These are phyloP conservation scores for Tetropium fuscum DNA, from an alignment of 2,888 invertebrate genomes.

Conservation along the genomic window DNA sequence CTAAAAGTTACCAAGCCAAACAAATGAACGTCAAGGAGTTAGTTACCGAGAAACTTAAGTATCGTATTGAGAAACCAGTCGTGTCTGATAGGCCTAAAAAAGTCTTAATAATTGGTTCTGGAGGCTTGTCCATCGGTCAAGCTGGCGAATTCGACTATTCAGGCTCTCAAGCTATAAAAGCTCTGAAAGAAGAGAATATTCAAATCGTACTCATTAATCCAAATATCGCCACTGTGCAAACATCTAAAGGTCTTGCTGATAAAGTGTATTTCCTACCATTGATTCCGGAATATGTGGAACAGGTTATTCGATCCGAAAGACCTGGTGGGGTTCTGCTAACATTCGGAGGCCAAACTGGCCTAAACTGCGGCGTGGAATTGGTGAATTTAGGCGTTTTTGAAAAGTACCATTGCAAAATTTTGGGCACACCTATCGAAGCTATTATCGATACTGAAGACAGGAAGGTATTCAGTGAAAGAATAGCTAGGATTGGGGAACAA, in stretches of 20 bases:
- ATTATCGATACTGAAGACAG: constrained; percentile 98
- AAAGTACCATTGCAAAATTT: constrained; percentile 87
- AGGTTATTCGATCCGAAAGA: constrained; percentile 95
- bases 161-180: constrained; percentile 98
- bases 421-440: constrained; percentile 97
- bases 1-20: constrained; percentile 63
- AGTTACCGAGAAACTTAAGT: constrained; percentile 69
- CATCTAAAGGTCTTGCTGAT: constrained; percentile 97
- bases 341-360: constrained; percentile 98
- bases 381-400: constrained; percentile 86
- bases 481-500: constrained; percentile 89
- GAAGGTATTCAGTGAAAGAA: constrained; percentile 92
- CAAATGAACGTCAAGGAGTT: constrained; percentile 63
- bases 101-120: constrained; percentile 67
- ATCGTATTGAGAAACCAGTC: constrained; percentile 60
- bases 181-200: constrained; percentile 93
- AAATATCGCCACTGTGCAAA: constrained; percentile 99
- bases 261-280: constrained; percentile 98
- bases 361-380: constrained; percentile 97
- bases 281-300: constrained; percentile 94
- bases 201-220: constrained; percentile 98
- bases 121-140: constrained; percentile 94
- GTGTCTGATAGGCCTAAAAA: constrained; percentile 69
- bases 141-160: constrained; percentile 99
- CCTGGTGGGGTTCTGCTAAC: constrained; percentile 97